These are phyloP conservation scores for Ectemnius lituratus DNA, from an alignment of 2,888 invertebrate genomes.

Conservation along the genomic window DNA sequence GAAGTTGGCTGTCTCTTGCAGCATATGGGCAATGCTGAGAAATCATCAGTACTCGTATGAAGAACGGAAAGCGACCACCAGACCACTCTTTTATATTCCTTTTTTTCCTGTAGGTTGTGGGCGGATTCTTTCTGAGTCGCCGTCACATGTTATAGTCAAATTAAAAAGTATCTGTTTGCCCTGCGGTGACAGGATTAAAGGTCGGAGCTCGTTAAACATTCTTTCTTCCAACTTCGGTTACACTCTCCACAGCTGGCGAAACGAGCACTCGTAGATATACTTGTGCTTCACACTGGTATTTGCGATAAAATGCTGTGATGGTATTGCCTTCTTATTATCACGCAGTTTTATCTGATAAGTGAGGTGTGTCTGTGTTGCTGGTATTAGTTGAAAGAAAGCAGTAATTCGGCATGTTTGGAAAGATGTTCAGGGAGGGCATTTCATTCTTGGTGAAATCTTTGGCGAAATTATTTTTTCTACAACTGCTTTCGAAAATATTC, in stretches of 20 bases:
- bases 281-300: neutral
- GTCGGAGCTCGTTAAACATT: neutral
- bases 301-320: neutral
- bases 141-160: too few relatives aligned
- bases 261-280: neutral
- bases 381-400: neutral
- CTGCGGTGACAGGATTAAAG: too few relatives aligned
- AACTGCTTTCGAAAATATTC: too few relatives aligned
- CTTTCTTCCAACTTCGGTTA: neutral
- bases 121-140: neutral
- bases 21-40: conserved; percentile 21
- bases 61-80: too few relatives aligned
- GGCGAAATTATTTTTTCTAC: too few relatives aligned
- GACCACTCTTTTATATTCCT: too few relatives aligned
- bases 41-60: neutral
- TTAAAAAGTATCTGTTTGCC: too few relatives aligned
- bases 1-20: conserved; percentile 25
- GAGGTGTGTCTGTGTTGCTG: neutral
- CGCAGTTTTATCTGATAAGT: conserved; percentile 39
- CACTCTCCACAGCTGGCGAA: too few relatives aligned
- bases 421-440: too few relatives aligned
- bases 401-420: too few relatives aligned
- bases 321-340: conserved; percentile 16
- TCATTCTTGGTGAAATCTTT: too few relatives aligned
- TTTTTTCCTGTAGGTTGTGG: neutral